These are phyloP conservation scores for Drosophila malerkotliana DNA, from an alignment of 1,140 invertebrate species.

Conservation along the genomic window DNA sequence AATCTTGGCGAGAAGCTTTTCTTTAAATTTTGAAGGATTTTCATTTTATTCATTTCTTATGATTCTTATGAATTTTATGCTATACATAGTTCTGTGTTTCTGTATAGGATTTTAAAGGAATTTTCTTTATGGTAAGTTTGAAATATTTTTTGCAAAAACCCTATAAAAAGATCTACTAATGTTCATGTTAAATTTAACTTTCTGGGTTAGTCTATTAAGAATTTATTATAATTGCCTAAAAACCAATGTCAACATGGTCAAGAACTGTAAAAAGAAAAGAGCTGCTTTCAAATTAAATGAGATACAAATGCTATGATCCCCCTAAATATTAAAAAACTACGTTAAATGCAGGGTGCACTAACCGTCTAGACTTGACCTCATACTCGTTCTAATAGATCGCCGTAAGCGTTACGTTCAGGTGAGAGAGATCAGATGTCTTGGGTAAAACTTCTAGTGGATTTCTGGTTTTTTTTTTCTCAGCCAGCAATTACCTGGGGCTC, in stretches of 20 bases:
- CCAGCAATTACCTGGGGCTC: background rate
- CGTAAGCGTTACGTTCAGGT: constrained; percentile 7
- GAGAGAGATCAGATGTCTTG: constrained; percentile 19
- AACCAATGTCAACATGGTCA: background rate
- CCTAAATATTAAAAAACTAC: background rate
- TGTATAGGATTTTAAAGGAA: no score
- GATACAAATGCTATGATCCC: no score
- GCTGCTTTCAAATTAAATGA: background rate
- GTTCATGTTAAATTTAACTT: no score
- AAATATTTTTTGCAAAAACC: no score
- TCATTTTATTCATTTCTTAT: no score
- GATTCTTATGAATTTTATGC: no score
- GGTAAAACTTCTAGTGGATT: constrained; percentile 36
- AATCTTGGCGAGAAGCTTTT: no score
- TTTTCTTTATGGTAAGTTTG: no score
- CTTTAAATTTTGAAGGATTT: no score
- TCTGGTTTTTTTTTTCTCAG: constrained; percentile 36
- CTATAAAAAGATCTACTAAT: no score
- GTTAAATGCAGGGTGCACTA: background rate
- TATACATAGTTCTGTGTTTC: no score
- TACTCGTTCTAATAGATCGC: constrained; percentile 3
- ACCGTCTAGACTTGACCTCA: constrained; percentile 24
- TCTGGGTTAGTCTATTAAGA: background rate
- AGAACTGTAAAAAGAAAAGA: background rate
- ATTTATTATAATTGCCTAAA: background rate